A percentile compares a stretch with the other conserved stretches of the same genome.
Evolutionary conservation across 1,140 invertebrate genomes (phyloP).

Genomic region (Panulirus ornatus): DNA sequence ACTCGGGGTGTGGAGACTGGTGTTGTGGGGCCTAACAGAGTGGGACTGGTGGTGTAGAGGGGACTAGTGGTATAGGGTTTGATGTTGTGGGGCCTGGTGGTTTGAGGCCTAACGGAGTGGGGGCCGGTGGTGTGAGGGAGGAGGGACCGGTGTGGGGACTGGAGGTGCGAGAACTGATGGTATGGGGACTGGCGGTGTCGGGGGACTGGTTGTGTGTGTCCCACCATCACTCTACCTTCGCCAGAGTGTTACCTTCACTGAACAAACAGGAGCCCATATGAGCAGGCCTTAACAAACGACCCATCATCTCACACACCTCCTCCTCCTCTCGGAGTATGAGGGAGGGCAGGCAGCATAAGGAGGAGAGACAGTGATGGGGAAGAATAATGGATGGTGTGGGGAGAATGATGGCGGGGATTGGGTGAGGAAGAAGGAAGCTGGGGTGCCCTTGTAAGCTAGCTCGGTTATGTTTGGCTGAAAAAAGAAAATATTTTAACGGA

Average conservation of each 20-base stretch:
- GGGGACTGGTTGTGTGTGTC: no score
- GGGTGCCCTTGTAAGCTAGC: background rate
- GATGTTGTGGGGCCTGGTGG: no score
- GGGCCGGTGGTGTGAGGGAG: no score
- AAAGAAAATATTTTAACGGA: background rate
- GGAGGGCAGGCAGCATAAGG: background rate
- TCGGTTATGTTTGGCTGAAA: background rate
- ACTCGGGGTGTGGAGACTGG: no score
- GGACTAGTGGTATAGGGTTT: no score
- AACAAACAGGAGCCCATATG: background rate
- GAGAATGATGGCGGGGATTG: background rate
- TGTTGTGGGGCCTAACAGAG: no score
- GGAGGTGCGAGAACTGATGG: no score
- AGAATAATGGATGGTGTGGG: background rate
- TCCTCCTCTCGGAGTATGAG: background rate
- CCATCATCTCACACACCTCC: background rate
- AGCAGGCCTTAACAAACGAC: background rate
- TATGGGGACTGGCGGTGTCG: no score
- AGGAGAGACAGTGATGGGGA: slow-evolving; percentile 9
- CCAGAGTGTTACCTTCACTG: background rate
- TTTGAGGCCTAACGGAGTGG: no score
- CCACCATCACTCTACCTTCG: background rate
- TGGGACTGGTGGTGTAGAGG: no score
- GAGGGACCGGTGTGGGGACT: background rate
- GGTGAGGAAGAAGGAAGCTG: background rate